Percentiles rank a stretch among this genome's conserved stretches.
These are phyloP conservation scores for Gymnosoma rotundatum DNA, from an alignment of 2,888 invertebrate species.

Conservation along the genomic window DNA sequence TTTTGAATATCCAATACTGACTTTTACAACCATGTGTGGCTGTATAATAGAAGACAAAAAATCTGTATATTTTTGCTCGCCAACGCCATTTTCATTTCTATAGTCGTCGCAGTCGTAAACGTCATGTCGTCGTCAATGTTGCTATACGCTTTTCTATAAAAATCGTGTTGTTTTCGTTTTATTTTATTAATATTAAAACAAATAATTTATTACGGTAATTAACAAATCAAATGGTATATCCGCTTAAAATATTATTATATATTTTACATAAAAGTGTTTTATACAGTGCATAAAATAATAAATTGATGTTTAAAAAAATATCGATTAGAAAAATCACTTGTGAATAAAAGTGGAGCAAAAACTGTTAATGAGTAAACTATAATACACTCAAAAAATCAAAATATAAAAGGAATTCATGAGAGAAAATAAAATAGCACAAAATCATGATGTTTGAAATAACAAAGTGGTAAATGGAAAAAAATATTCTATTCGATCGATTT, in stretches of 20 bases:
- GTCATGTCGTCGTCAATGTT: conserved; percentile 77
- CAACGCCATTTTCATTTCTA: conserved; percentile 78
- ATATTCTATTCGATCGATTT: conserved; percentile 57
- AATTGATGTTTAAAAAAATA: conserved; percentile 65
- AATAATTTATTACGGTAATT: conserved; percentile 64
- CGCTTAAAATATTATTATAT: conserved; percentile 1
- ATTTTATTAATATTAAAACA: conserved; percentile 52
- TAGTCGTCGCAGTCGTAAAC: conserved; percentile 75
- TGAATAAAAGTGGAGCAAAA: conserved; percentile 73
- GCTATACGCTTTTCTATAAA: conserved; percentile 71
- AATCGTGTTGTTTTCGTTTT: conserved; percentile 69
- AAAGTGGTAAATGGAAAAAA: conserved; percentile 28
- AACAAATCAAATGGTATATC: conserved; percentile 35
- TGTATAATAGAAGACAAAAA: conserved; percentile 63
- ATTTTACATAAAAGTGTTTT: conserved; percentile 26
- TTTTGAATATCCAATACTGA: conserved; percentile 4
- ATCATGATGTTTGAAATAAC: conserved; percentile 13
- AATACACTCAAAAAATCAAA: conserved; percentile 59
- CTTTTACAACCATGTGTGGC: conserved; percentile 67
- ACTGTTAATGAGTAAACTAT: conserved; percentile 67
- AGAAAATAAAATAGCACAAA: conserved; percentile 7
- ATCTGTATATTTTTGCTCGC: conserved; percentile 71
- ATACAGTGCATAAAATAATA: conserved; percentile 16
- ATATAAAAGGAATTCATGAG: conserved; percentile 1
- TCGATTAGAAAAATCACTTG: conserved; percentile 71